Evolutionary conservation across 2,113 vertebrate genomes (phyloP), one percentile per base, ranked within the genome.

Genomic region (Oophaga pumilio): DNA sequence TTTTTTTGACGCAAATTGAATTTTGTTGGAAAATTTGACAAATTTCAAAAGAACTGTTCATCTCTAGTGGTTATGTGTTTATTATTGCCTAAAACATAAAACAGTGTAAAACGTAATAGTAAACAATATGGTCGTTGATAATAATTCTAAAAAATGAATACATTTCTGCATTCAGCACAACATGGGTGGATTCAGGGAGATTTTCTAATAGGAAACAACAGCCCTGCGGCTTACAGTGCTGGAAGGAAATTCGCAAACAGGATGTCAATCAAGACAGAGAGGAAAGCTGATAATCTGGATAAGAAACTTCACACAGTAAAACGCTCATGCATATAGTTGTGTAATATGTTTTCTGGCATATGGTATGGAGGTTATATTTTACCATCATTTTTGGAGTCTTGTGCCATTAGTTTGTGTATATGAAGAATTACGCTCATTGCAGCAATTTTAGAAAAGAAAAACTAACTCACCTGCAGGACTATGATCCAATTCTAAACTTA

Each of bases 241-340:
- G 50, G 82, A 80, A 84, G 82, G 82, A 84, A 84, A 74, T n/a
- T 74, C 12, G 24, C 82, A 84, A 84, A 59, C 82, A 84, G 82
- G 82, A 84, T 84, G 82, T 73, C 24, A 74, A 84, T 57, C 82
- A 84, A 50, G 68, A 74, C 68, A 71, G 52, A 74, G 24, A 84
- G 68, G 50, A 84, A 84, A 74, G 66, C 50, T 74, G 82, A 73
- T 73, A 57, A 56, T 13, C 24, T 84, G 68, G 82, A 84, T 84
- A 84, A 74, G 82, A 69, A 9, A 59, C 22, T 33, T 77, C 76
- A 53, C 76, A 56, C 76, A 80, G 2, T 60, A 20, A 52, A 80
- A 60, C n/a, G 18, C 53, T 59, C 24, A 18, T 5, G 17, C 53
- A 80, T 59, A 20, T 2, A 2, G 53, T 43, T 80, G 20, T 56